These are phyloP conservation scores for Trichopoda pennipes DNA, from an alignment of 2,888 invertebrate genomes.

Conservation along the genomic window DNA sequence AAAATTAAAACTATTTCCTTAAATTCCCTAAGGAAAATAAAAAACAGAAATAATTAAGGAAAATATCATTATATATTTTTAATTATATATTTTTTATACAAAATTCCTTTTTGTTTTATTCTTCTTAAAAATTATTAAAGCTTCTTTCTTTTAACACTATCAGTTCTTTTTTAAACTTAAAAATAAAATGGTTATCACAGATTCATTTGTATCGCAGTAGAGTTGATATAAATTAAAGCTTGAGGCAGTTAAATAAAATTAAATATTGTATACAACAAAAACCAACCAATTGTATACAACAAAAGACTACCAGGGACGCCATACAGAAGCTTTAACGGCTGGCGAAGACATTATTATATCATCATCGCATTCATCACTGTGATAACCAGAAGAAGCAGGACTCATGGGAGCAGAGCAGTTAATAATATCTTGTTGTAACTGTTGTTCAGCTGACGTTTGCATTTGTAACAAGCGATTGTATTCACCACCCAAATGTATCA, in stretches of 20 bases:
- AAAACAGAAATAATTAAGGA: neutral
- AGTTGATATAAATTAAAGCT: constrained; percentile 58
- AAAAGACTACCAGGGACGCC: constrained; percentile 69
- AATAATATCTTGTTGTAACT: constrained; percentile 31
- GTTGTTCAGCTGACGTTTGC: constrained; percentile 19
- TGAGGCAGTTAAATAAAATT: neutral
- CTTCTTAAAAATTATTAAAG: constrained; percentile 67
- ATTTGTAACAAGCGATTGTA: constrained; percentile 83
- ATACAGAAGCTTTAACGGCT: constrained; percentile 45
- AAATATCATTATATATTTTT: neutral
- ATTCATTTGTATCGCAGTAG: constrained; percentile 53
- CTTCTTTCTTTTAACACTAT: constrained; percentile 52
- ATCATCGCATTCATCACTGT: constrained; percentile 74
- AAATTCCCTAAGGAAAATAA: no score
- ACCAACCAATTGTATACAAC: neutral
- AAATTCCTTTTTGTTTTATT: constrained; percentile 5
- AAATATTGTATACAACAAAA: neutral
- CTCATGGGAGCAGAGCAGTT: constrained; percentile 72
- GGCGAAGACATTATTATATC: constrained; percentile 66
- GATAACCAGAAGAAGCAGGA: constrained; percentile 79
- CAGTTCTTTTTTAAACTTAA: constrained; percentile 47
- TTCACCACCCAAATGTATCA: constrained; percentile 93
- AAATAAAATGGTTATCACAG: constrained; percentile 67
- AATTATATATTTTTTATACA: neutral
- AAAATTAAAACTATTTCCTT: no score